Evolutionary conservation across 1,140 invertebrate species (phyloP), one percentile per base, ranked within the genome.

Genomic region (Parasteatoda tepidariorum): DNA sequence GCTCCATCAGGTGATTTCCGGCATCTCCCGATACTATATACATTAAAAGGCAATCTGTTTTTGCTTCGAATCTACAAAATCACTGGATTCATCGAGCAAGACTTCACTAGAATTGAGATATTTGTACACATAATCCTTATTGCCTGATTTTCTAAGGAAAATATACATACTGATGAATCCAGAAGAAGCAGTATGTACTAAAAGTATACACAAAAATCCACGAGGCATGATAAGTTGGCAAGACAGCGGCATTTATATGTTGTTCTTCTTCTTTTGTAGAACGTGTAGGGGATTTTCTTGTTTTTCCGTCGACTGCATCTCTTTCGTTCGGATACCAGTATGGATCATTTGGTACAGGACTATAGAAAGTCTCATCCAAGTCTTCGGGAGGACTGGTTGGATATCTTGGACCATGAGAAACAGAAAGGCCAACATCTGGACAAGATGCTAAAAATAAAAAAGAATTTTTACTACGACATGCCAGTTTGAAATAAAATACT

Each of bases 381-480:
- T 62, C 54, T 24, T 34, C 62, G 5, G 70, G 79, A n/a, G 54
- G 13, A 38, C 38, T 15, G 26, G 57, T 84, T 6, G 76, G 73
- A 18, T 59, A 86, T 5, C 59, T 34, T 54, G 38, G 84, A 15
- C 41, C 31, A 31, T 66, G 30, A 9, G 78, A 57, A 18, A 71
- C 79, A 6, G 79, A 64, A 18, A 85, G 33, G 6, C 85, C 78
- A 13, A 82, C 3, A 66, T 84, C 75, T n/a, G 85, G 85, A 48
- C 85, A 85, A 2, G 85, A 84, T 3, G 83, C 85, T 85, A 59
- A 2, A 79, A 71, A 48, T 26, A n/a, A n/a, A n/a, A n/a, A n/a
- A n/a, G n/a, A n/a, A n/a, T n/a, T n/a, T n/a, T n/a, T n/a, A 30
- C 1, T 66, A 55, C n/a, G 13, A n/a, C n/a, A n/a, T n/a, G n/a